These are phyloP conservation scores for Whitmania pigra DNA, from an alignment of 1,140 invertebrate species.

Conservation along the genomic window DNA sequence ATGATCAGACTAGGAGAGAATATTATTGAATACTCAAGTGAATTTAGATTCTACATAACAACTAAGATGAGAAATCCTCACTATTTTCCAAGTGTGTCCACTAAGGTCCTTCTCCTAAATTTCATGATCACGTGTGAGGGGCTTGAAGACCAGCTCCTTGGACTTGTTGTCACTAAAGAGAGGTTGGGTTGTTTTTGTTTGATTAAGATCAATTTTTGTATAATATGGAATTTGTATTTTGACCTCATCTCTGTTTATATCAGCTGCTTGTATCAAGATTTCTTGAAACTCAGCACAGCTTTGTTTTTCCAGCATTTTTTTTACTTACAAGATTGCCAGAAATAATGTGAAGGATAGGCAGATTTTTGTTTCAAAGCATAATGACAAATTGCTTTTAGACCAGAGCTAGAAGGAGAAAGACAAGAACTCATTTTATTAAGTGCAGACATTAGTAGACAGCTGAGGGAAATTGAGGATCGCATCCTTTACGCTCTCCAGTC, in stretches of 20 bases:
- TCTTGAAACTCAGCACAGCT: too few species aligned
- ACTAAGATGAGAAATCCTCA: slow-evolving; percentile 43
- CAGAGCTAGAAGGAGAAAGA: slow-evolving; percentile 41
- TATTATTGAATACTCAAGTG: slow-evolving; percentile 39
- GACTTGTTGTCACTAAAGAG: slow-evolving; percentile 44
- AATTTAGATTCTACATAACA: slow-evolving; percentile 43
- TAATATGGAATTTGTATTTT: too few species aligned
- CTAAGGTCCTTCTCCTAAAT: slow-evolving; percentile 42
- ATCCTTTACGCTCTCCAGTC: slow-evolving; percentile 42
- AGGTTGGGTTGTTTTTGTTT: slow-evolving; percentile 21
- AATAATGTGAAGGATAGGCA: too few species aligned
- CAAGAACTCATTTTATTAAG: slow-evolving; percentile 41
- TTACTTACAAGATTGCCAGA: too few species aligned
- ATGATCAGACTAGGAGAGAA: slow-evolving; percentile 42
- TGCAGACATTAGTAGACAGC: slow-evolving; percentile 38
- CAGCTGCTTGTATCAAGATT: too few species aligned
- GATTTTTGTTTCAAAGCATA: too few species aligned
- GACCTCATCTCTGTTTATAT: too few species aligned
- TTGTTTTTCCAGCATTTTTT: too few species aligned
- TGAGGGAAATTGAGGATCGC: slow-evolving; percentile 44
- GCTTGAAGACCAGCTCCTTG: slow-evolving; percentile 43
- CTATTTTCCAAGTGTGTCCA: slow-evolving; percentile 41
- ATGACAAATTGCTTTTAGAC: slow-evolving; percentile 18
- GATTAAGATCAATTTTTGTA: too few species aligned
- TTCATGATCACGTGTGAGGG: slow-evolving; percentile 45